Conservation (phyloP, 64 coral and sea anemone genomes). For the Stylophora pistillata region DNA sequence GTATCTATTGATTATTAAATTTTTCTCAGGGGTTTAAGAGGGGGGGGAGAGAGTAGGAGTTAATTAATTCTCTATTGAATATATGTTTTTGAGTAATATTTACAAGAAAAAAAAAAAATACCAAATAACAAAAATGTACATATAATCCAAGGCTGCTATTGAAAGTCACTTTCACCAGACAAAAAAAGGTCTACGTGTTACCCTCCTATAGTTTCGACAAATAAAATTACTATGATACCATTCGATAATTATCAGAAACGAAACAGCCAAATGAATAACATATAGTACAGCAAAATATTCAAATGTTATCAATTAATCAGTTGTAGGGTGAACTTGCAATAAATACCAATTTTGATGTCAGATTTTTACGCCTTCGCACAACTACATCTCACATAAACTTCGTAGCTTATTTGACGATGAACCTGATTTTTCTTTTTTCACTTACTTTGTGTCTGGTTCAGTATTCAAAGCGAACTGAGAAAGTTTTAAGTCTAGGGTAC, state of each 20-base stretch:
- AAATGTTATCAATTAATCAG: not conserved
- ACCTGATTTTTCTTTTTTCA: too few species aligned
- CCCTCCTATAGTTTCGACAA: not conserved
- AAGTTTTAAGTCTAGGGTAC: too few species aligned
- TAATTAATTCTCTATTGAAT: not conserved
- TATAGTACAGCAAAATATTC: not conserved
- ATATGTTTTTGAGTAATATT: slow-evolving; percentile 25
- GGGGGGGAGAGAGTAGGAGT: too few species aligned
- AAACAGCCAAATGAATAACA: not conserved
- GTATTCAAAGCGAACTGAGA: too few species aligned
- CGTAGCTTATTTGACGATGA: too few species aligned
- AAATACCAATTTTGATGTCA: not conserved
- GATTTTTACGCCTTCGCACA: not conserved
- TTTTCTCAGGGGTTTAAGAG: not conserved
- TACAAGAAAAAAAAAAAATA: slow-evolving; percentile 16
- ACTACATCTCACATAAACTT: too few species aligned
- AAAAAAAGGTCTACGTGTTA: not conserved
- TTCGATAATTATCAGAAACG: not conserved
- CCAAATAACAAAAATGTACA: slow-evolving; percentile 10
- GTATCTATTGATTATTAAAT: not conserved
- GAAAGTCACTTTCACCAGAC: not conserved
- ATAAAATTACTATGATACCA: not conserved
- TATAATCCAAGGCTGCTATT: slow-evolving; percentile 27
- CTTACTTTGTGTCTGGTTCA: too few species aligned
- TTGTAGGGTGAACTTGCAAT: not conserved